A percentile compares a stretch with the other conserved stretches of the same genome.
phyloP scores from a whole-genome alignment of 2,797 vertebrate species.

The Apogon talboti region DNA sequence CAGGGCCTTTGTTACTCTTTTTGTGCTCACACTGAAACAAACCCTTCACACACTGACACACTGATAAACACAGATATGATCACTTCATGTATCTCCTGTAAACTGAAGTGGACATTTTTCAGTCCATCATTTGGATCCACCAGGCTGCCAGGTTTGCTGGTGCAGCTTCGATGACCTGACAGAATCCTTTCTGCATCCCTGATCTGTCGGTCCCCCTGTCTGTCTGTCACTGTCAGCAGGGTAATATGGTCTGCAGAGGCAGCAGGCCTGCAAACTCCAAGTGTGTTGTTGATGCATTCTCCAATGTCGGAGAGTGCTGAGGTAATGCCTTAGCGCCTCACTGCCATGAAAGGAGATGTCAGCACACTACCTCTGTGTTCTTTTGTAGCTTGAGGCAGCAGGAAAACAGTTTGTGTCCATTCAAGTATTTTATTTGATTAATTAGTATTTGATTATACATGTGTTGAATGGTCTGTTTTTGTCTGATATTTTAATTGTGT shows the following conservation, averaged over 20 bases:
- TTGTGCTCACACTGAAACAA: conserved; percentile 26
- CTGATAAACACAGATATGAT: not conserved
- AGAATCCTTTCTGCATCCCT: conserved; percentile 60
- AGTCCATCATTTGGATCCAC: not conserved
- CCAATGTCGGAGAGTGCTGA: conserved; percentile 54
- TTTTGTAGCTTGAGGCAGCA: conserved; percentile 8
- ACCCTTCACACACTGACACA: not conserved
- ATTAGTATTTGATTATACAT: not conserved
- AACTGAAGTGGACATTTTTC: not conserved
- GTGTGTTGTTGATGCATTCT: conserved; percentile 58
- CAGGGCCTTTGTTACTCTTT: conserved; percentile 29
- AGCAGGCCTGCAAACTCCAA: conserved; percentile 45
- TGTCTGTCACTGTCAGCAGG: conserved; percentile 63
- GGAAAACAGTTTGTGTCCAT: conserved; percentile 3
- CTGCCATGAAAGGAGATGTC: conserved; percentile 64
- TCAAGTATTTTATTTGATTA: not conserved
- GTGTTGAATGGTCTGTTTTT: too few relatives aligned
- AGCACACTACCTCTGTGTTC: conserved; percentile 37
- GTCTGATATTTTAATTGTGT: too few relatives aligned
- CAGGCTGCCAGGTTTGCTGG: not conserved
- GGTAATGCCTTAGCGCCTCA: conserved; percentile 42
- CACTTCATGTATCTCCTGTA: not conserved
- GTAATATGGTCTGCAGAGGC: conserved; percentile 55
- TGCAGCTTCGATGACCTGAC: conserved; percentile 28
- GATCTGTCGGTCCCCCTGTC: conserved; percentile 56